Evolutionary conservation across 2,888 invertebrate species (phyloP), one percentile per base, ranked within the genome.

Genomic region (Tetranychus piercei): DNA sequence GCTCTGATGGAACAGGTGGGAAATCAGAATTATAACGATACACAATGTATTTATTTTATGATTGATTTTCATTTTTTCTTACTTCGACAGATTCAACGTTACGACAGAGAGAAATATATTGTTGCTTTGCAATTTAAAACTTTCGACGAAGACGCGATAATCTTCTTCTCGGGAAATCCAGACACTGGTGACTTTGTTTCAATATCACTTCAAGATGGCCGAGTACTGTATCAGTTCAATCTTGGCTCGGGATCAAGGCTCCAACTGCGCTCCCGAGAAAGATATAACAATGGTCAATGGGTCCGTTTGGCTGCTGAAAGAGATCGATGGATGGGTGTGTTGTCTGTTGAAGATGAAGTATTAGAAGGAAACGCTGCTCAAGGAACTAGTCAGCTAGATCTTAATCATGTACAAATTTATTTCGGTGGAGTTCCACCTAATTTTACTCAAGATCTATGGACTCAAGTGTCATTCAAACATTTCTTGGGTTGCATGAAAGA

Each of bases 401-500:
- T 80, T 6, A 78, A 81, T 43, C 80, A 81, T 22, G 76, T 82
- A 15, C 84, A 86, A 55, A 89, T 91, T 82, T 91, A 90, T 83
- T 86, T 93, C 79, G 95, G 92, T 1, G 95, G 95, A 0, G 85
- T 90, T 3, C 90, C 92, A 6, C 91, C 92, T 1, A 89, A 88
- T 76, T 86, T 88, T 77, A 77, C 79, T 15, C 76, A 76, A 20
- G 70, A 76, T 7, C 76, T 77, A 76, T 81, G 77, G 78, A 77
- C 75, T 6, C 75, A 9, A 65, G 71, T 77, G 0, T 82, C 79
- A 55, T 79, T 80, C 1, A 82, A 81, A 76, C 84, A 89, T 0
- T 88, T 91, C 82, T 85, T 91, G 74, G 93, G 93, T n/a, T 92
- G 92, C 80, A 86, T 93, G 84, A 88, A 88, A 73, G 89, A 88